Conservation (phyloP, 2,888 invertebrate genomes). For the Nephrotoma guestfalica region DNA sequence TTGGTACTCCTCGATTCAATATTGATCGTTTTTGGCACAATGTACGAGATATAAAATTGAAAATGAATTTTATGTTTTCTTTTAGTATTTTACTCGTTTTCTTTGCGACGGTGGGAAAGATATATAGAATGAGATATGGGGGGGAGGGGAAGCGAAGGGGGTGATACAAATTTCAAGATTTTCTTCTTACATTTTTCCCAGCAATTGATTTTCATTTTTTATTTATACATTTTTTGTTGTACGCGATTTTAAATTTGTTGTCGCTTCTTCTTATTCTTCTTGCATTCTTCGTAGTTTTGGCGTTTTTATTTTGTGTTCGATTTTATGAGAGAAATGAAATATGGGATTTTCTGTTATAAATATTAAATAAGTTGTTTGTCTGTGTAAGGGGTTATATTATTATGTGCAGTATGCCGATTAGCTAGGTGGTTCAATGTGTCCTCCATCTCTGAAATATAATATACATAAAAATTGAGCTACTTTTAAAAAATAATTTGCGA, state of each 20-base stretch:
- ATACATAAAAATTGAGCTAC: no score
- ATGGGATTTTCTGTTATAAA: neutral
- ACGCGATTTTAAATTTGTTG: neutral
- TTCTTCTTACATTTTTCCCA: neutral
- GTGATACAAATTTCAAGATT: neutral
- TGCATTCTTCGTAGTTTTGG: neutral
- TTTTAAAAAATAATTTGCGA: no score
- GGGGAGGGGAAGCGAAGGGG: neutral
- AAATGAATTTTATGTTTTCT: neutral
- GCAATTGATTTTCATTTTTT: neutral
- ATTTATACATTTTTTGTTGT: neutral
- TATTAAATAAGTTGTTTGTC: neutral
- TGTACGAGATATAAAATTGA: neutral
- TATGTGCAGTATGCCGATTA: neutral
- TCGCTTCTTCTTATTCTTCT: neutral
- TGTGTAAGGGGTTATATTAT: neutral
- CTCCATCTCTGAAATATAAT: no score
- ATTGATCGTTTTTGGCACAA: neutral
- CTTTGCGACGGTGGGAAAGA: neutral
- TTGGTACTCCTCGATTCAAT: neutral
- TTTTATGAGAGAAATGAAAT: neutral
- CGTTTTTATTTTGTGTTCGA: neutral
- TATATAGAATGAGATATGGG: neutral
- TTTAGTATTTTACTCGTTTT: neutral
- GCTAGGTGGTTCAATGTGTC: neutral